Percentiles rank a stretch among this genome's conserved stretches.
phyloP scores from a whole-genome alignment of 2,888 invertebrate genomes.

The Cheilosia impressa region DNA sequence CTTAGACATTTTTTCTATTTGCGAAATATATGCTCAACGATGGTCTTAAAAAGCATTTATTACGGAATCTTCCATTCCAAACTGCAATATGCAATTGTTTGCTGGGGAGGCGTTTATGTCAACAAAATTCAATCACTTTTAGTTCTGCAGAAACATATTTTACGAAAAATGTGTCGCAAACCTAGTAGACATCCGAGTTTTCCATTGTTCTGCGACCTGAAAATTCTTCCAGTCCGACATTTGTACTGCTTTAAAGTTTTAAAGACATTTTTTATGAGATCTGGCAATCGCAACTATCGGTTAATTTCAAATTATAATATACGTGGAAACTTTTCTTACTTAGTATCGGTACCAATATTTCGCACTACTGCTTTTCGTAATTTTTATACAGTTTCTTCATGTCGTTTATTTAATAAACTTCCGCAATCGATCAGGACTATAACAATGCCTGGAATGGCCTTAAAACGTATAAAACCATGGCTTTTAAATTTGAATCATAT shows the following conservation, averaged over 20 bases:
- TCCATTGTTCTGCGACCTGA: background rate
- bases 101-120: background rate
- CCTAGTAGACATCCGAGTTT: too few relatives aligned
- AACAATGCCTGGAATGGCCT: too few relatives aligned
- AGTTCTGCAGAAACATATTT: too few relatives aligned
- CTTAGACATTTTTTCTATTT: conserved; percentile 5
- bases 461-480: too few relatives aligned
- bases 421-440: too few relatives aligned
- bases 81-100: background rate
- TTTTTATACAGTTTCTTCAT: too few relatives aligned
- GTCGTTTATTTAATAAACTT: too few relatives aligned
- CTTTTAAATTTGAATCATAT: too few relatives aligned
- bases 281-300: background rate
- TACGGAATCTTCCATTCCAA: background rate
- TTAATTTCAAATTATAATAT: background rate
- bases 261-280: background rate
- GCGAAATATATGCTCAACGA: background rate
- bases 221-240: background rate
- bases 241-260: background rate
- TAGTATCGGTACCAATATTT: too few relatives aligned
- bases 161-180: too few relatives aligned
- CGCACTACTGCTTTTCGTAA: too few relatives aligned
- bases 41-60: background rate
- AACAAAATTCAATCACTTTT: background rate
- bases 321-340: too few relatives aligned